Evolutionary conservation across 2,113 vertebrate genomes (phyloP), one percentile per base, ranked within the genome.

Genomic region (Macquaria australasica): DNA sequence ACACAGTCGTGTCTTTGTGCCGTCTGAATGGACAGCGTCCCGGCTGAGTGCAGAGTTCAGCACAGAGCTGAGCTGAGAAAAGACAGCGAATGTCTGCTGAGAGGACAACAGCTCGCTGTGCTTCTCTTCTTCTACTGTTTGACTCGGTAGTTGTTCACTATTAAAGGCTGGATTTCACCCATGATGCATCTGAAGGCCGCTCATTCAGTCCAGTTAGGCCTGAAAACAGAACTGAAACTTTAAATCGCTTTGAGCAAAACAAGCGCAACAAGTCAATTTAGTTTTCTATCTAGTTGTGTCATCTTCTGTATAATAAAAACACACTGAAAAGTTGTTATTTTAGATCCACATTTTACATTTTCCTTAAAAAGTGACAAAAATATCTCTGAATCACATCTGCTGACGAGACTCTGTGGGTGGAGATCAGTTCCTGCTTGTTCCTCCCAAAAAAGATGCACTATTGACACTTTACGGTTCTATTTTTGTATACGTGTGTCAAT

Each of bases 1-100:
- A 60, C 75, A 92, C 6, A 92, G 78, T 51, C 6, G 16, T 0
- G 31, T 68, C 87, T 81, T 86, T 93, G 92, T 92, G 81, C 34
- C 0, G 53, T 16, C 0, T 89, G 83, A 88, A 86, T 77, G 60
- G 82, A 83, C 64, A 53, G 50, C 62, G 41, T 20, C n/a, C 15
- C 25, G 7, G 68, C 34, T 34, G 51, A 79, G 64, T 16, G 58
- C 82, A 77, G 74, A 84, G 59, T 80, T 70, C 3, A 79, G n/a
- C 76, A 12, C 50, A 39, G 69, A 58, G 70, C 9, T 37, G 56
- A 70, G 62, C 69, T 37, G 15, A 86, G 85, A 87, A 59, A 64
- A 76, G 60, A 56, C 66, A 67, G 60, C 25, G 15, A 72, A 20
- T 69, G 77, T 88, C 75, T 82, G 62, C 78, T 10, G 69, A 37